These are phyloP conservation scores for Poeciliopsis presidionis DNA, from an alignment of 2,797 vertebrate species.

Conservation along the genomic window DNA sequence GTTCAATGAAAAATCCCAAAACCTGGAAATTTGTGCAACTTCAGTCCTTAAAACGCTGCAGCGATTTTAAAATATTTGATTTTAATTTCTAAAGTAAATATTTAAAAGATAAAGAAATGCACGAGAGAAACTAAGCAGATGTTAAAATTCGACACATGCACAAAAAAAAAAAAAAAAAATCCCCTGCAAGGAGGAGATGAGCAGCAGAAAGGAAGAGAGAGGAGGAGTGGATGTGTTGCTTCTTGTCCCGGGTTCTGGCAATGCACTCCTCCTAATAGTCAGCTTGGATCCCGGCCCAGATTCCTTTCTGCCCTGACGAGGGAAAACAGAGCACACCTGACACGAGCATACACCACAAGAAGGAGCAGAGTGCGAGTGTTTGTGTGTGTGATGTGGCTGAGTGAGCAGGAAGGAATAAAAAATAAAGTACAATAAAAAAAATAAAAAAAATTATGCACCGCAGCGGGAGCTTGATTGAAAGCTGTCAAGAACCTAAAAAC, in stretches of 20 bases:
- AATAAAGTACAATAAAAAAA: not conserved
- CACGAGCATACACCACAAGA: constrained; percentile 73
- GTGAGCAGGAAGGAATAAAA: constrained; percentile 18
- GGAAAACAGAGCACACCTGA: constrained; percentile 85
- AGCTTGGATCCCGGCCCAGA: constrained; percentile 78
- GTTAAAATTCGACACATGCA: constrained; percentile 14
- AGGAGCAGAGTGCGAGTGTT: constrained; percentile 35
- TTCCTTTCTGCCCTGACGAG: constrained; percentile 77
- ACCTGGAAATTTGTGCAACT: not conserved
- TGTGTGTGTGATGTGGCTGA: constrained; percentile 32
- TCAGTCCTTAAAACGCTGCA: constrained; percentile 14
- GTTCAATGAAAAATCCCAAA: not conserved
- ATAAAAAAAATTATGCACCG: not conserved
- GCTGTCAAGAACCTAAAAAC: constrained; percentile 26
- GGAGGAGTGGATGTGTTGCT: constrained; percentile 77
- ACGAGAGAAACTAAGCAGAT: not conserved
- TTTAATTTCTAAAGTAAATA: constrained; percentile 8
- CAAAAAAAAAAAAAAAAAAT: constrained; percentile 12
- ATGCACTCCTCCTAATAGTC: constrained; percentile 73
- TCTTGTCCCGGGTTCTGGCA: constrained; percentile 75
- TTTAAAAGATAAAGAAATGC: not conserved
- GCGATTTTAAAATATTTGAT: constrained; percentile 29
- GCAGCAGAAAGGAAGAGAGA: constrained; percentile 19
- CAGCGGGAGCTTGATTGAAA: constrained; percentile 50
- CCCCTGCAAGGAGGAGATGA: constrained; percentile 24